These are phyloP conservation scores for Geotria australis DNA, from an alignment of 2,797 vertebrate species.

Conservation along the genomic window DNA sequence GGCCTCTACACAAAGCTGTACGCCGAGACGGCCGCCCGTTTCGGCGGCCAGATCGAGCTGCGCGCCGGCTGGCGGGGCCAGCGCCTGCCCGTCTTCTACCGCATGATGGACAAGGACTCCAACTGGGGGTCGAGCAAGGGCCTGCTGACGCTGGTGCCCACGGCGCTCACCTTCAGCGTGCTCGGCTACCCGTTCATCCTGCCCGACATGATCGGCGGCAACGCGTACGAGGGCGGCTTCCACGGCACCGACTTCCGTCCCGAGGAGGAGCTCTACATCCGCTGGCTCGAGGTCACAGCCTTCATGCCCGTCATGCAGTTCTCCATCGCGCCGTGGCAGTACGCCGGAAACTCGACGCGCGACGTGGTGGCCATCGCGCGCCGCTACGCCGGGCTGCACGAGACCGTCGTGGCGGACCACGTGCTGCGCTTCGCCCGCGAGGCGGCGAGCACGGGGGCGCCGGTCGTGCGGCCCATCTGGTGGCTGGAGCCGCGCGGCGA, in stretches of 20 bases:
- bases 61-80: slow-evolving; percentile 58
- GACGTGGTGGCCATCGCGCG: slow-evolving; percentile 62
- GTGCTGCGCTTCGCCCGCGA: slow-evolving; percentile 36
- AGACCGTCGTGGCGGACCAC: slow-evolving; percentile 51
- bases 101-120: slow-evolving; percentile 70
- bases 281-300: slow-evolving; percentile 72
- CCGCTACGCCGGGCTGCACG: slow-evolving; percentile 44
- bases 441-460: slow-evolving; percentile 16
- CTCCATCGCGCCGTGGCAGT: slow-evolving; percentile 71
- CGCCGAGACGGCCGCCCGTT: slow-evolving; percentile 51
- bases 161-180: slow-evolving; percentile 41
- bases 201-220: slow-evolving; percentile 66
- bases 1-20: slow-evolving; percentile 59
- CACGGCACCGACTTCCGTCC: slow-evolving; percentile 10
- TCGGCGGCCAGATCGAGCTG: slow-evolving; percentile 44
- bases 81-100: slow-evolving; percentile 88
- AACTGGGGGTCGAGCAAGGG: slow-evolving; percentile 83
- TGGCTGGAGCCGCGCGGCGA: slow-evolving; percentile 68
- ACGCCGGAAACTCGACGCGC: slow-evolving; percentile 11
- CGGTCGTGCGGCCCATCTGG: slow-evolving; percentile 78
- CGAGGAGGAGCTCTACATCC: slow-evolving; percentile 63
- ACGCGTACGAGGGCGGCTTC: slow-evolving; percentile 15
- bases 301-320: slow-evolving; percentile 98
- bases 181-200: slow-evolving; percentile 56
- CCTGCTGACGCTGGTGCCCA: slow-evolving; percentile 74